phyloP scores from a whole-genome alignment of 2,797 vertebrate species.

The Crypturellus tataupa region DNA sequence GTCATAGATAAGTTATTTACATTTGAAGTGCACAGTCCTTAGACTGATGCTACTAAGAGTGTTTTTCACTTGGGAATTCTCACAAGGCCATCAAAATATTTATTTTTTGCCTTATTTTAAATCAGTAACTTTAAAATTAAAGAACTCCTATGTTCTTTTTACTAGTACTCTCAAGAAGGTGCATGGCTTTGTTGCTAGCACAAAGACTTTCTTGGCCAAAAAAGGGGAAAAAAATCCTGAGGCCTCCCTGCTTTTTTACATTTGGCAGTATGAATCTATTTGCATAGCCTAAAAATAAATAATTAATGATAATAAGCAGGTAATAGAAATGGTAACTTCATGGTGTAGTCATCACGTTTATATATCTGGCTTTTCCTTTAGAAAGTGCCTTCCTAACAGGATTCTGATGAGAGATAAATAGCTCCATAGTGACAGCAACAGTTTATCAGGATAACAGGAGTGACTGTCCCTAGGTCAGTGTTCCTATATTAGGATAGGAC shows the following conservation, averaged over 20 bases:
- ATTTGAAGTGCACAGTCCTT: neutral
- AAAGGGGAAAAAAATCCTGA: neutral
- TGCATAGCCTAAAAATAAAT: neutral
- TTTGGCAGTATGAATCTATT: neutral
- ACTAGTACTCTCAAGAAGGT: accelerated
- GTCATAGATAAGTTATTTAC: neutral
- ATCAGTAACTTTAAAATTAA: neutral
- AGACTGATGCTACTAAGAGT: neutral
- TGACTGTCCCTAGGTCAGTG: neutral
- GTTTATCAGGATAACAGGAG: neutral
- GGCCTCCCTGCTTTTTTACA: neutral
- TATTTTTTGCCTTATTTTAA: accelerated
- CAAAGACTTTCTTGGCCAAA: neutral
- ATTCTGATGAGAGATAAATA: neutral
- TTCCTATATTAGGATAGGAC: neutral
- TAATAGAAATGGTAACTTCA: neutral
- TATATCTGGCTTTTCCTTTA: neutral
- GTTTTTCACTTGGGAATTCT: neutral
- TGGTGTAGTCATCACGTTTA: neutral
- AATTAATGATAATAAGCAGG: too few relatives aligned
- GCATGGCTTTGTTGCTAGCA: neutral
- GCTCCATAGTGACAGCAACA: too few relatives aligned
- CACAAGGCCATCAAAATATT: neutral
- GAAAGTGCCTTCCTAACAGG: neutral
- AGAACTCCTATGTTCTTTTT: neutral